Evolutionary conservation across 2,888 invertebrate genomes (phyloP).

Genomic region (Amblyjoppa proteus): DNA sequence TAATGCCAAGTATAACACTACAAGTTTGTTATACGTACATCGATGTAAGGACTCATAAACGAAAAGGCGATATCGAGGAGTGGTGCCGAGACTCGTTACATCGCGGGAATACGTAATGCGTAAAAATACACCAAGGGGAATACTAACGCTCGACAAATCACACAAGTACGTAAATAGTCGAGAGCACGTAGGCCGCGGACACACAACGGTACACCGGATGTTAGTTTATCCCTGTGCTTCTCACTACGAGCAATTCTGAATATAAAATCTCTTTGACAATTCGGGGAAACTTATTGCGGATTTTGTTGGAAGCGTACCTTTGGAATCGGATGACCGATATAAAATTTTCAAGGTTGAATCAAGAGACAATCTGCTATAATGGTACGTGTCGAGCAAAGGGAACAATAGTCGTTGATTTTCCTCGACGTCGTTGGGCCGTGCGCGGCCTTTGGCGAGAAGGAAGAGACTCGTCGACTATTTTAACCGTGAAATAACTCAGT

Average conservation of each 20-base stretch:
- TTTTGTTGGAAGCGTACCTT: background rate
- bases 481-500: conserved; percentile 83
- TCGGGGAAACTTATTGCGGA: background rate
- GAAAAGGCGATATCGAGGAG: background rate
- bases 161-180: conserved; percentile 68
- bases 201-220: conserved; percentile 29
- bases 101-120: conserved; percentile 70
- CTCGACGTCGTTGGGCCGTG: conserved; percentile 48
- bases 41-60: background rate
- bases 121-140: conserved; percentile 67
- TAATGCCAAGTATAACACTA: background rate
- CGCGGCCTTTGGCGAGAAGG: conserved; percentile 68
- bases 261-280: conserved; percentile 13
- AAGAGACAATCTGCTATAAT: conserved; percentile 21
- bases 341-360: conserved; percentile 30
- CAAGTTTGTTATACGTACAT: background rate
- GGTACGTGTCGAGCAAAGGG: background rate
- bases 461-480: conserved; percentile 81
- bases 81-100: conserved; percentile 58
- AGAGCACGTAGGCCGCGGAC: conserved; percentile 44
- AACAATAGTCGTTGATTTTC: conserved; percentile 53
- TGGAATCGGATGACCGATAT: background rate
- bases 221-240: conserved; percentile 13
- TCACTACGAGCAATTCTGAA: conserved; percentile 1
- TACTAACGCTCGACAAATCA: conserved; percentile 65